Evolutionary conservation across 2,797 vertebrate genomes (phyloP).

Genomic region (Erpetoichthys calabaricus): DNA sequence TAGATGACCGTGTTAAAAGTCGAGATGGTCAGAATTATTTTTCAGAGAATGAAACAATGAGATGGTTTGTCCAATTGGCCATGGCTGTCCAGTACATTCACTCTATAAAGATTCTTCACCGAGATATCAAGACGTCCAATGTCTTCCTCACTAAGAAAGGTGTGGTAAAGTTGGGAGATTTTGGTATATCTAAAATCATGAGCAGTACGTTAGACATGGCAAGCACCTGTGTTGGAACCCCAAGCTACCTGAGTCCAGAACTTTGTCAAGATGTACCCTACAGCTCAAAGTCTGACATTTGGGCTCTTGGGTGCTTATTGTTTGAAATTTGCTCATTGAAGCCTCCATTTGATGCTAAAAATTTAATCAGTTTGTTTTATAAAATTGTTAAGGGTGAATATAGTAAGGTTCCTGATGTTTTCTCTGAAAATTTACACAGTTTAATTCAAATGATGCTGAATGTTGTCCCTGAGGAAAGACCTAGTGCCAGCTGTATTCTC

Average conservation of each 20-base stretch:
- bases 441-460: conserved; percentile 42
- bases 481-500: conserved; percentile 41
- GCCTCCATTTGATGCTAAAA: conserved; percentile 51
- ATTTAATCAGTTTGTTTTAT: conserved; percentile 49
- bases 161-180: conserved; percentile 56
- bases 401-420: conserved; percentile 28
- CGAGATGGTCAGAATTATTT: conserved; percentile 33
- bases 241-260: conserved; percentile 62
- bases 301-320: conserved; percentile 60
- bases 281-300: conserved; percentile 62
- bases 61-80: conserved; percentile 54
- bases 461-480: conserved; percentile 43
- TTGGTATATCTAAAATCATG: conserved; percentile 62
- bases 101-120: conserved; percentile 48
- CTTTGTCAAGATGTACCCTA: conserved; percentile 60
- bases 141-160: conserved; percentile 54
- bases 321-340: conserved; percentile 52
- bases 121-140: conserved; percentile 65
- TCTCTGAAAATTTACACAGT: conserved; percentile 35
- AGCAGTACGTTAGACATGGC: conserved; percentile 51
- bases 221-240: conserved; percentile 59
- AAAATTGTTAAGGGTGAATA: conserved; percentile 56
- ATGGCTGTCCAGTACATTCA: conserved; percentile 56
- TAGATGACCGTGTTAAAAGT: conserved; percentile 49
- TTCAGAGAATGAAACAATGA: conserved; percentile 39